Evolutionary conservation across 2,113 vertebrate species (phyloP), one percentile per base, ranked within the genome.

Genomic region (Ceuthmochares aereus): DNA sequence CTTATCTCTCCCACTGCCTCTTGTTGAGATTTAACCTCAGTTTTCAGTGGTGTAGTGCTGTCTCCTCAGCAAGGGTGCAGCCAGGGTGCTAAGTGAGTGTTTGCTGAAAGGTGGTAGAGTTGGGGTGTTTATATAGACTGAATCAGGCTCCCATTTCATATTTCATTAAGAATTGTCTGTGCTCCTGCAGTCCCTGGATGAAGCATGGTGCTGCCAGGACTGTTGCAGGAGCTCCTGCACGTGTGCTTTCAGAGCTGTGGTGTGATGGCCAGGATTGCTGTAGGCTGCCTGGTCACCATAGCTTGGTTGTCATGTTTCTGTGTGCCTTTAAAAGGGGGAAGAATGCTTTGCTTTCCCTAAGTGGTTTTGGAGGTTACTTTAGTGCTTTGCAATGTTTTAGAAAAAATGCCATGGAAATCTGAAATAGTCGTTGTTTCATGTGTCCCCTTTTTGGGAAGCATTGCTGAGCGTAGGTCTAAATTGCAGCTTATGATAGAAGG

Each of bases 261-360:
- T 30, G 12, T 0, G 0, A 11, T 8, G 18, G 22, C 23, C 29
- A 26, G 36, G 36, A 47, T 59, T 90, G 55, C n/a, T 6, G 0
- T 25, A 36, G 64, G n/a, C 40, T 45, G 27, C 58, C 0, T 27
- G 26, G 29, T 14, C 36, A 16, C 75, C 10, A 5, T 18, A 20
- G 18, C 22, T 22, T n/a, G 19, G 0, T 37, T 32, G 9, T 32
- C 70, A 21, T 0, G 0, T 69, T 80, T 89, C 64, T 16, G 1
- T 55, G 10, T n/a, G 20, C 52, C 60, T 87, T 84, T 58, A 51
- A 75, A 87, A 72, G 67, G 25, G 15, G 42, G 42, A 90, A 45
- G 23, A 84, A 47, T 1, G 1, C n/a, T 55, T 83, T 52, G 16
- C 16, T 83, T 90, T 77, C 51, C n/a, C 5, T 59, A 30, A 60